Evolutionary conservation across 2,797 vertebrate genomes (phyloP), one percentile per base, ranked within the genome.

Genomic region (Kryptopterus vitreolus): DNA sequence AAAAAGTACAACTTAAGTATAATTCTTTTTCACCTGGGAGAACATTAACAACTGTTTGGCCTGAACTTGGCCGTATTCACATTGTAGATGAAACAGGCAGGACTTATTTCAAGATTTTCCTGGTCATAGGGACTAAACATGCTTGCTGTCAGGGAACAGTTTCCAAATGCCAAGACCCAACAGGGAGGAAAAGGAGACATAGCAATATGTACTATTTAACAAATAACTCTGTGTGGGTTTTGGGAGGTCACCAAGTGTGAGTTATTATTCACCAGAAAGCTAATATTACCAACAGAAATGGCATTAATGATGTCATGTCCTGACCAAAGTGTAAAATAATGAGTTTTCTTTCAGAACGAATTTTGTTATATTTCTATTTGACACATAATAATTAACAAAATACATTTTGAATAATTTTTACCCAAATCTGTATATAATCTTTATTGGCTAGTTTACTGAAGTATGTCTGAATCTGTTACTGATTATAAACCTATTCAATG

Each of bases 231-330:
- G 53, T 46, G 35, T 59, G 55, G 33, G 16, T 74, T 74, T 74
- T 74, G 72, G 72, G 72, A 59, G 55, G 15, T 43, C 26, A 74
- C 72, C n/a, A 74, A 74, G 72, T 74, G 72, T 46, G 72, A 74
- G 53, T 43, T 74, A 74, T 74, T 74, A 43, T 74, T 22, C 72
- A 58, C 35, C 35, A 74, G 35, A 74, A 35, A 3, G 4, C 33
- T 58, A 74, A 74, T 22, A 46, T 74, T 74, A 59, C 72, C 15
- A 59, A 38, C 35, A 59, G 35, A 74, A 74, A 74, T 46, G 72
- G 22, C 72, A 74, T 74, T 59, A 59, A 74, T 74, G 55, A 59
- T 58, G 33, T 59, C 18, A 55, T 29, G 7, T 74, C 4, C n/a
- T 46, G n/a, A n/a, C 35, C 11, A 46, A 74, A 74, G 33, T 59